phyloP scores from a whole-genome alignment of 2,888 invertebrate species.

The Clunio marinus region DNA sequence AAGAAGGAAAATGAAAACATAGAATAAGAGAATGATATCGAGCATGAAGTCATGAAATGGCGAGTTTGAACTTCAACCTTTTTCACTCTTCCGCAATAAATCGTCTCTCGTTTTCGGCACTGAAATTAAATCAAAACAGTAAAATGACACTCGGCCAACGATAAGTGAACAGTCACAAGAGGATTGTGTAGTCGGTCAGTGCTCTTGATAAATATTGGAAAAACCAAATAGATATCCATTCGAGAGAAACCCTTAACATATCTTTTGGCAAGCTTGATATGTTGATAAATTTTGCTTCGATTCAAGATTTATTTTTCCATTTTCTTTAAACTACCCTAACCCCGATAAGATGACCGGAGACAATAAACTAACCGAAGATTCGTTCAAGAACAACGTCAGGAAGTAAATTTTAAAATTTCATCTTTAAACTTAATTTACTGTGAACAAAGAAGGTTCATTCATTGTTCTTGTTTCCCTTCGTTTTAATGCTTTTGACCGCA shows the following conservation, averaged over 20 bases:
- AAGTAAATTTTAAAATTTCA: too few species aligned
- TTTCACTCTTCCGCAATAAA: conserved; percentile 16
- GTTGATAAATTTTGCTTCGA: neutral
- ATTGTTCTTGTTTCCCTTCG: neutral
- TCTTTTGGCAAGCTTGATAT: neutral
- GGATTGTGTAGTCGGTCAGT: neutral
- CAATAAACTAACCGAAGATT: neutral
- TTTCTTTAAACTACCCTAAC: neutral
- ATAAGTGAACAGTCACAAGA: neutral
- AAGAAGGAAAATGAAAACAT: conserved; percentile 1
- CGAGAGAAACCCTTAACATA: neutral
- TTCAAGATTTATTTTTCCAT: neutral
- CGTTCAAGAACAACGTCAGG: too few species aligned
- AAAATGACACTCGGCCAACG: neutral
- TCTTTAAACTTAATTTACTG: conserved; percentile 5
- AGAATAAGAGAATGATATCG: neutral
- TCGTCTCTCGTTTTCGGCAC: neutral
- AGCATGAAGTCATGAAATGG: neutral
- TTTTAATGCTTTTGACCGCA: too few species aligned
- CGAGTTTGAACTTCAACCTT: conserved; percentile 5
- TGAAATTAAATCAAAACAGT: conserved; percentile 7
- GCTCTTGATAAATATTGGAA: neutral
- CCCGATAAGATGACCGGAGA: neutral
- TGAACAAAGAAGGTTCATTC: neutral
- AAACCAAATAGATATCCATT: neutral